Percentiles rank a stretch among this genome's conserved stretches.
Conservation (phyloP, 1,140 invertebrate species). For the Drosophila truncata region DNA sequence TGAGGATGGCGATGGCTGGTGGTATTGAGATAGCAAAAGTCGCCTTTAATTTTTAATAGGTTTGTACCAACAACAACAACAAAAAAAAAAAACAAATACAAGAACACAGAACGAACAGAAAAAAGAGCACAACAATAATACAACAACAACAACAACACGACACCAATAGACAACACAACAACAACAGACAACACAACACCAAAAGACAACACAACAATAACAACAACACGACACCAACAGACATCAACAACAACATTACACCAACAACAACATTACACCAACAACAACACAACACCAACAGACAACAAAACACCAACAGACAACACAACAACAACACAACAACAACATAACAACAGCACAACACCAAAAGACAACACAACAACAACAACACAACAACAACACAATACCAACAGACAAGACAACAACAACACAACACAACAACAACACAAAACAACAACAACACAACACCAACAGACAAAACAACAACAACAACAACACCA, state of each 20-base stretch:
- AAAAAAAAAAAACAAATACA: conserved; percentile 41
- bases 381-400: background rate
- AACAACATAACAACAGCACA: conserved; percentile 12
- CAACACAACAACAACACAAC: background rate
- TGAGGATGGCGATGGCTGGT: conserved; percentile 80
- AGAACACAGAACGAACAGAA: background rate
- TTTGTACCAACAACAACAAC: conserved; percentile 77
- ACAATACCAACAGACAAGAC: no score
- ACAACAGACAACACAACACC: no score
- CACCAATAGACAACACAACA: background rate
- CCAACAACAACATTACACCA: conserved; percentile 10
- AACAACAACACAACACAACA: conserved; percentile 45
- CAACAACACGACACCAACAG: conserved; percentile 14
- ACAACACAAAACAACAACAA: conserved; percentile 48
- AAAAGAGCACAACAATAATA: conserved; percentile 1
- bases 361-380: background rate
- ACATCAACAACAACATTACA: background rate
- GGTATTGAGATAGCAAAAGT: conserved; percentile 81
- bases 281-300: background rate
- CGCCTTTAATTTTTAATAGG: conserved; percentile 72
- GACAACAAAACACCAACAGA: background rate
- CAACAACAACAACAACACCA: background rate
- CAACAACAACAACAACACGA: conserved; percentile 1
- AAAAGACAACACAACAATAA: background rate
- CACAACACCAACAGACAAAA: background rate